Evolutionary conservation across 2,797 vertebrate species (phyloP), one percentile per base, ranked within the genome.

Genomic region (Notamacropus eugenii): DNA sequence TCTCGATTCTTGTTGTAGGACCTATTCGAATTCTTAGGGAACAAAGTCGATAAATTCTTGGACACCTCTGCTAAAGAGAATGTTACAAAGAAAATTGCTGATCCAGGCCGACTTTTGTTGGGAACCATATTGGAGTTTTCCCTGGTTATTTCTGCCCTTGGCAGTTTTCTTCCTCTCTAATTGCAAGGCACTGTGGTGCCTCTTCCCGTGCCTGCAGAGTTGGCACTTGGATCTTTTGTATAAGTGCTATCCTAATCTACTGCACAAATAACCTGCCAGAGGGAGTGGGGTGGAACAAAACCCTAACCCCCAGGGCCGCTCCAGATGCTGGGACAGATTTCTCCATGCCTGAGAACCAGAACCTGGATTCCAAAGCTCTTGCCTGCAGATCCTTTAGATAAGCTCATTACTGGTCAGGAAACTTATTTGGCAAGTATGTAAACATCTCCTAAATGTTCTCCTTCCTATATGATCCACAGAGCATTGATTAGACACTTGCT

Each of bases 71-170:
- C 74, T 50, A 34, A 10, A 87, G 74, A 58, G 90, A 93, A 62
- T 91, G 87, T 4, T 93, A 46, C n/a, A 0, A 0, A 93, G 92
- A 94, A 95, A 82, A 74, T 1, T 91, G 46, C 95, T 97, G 97
- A 94, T 96, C 94, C 91, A 90, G 92, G 82, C 94, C 92, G 92
- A 95, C 96, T 96, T 97, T 92, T 96, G 95, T 58, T 91, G 90
- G 62, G 93, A 96, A 96, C 91, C 24, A 52, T 54, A 40, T 93
- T 46, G 93, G 95, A 67, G 95, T 97, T 98, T 98, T 96, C 96
- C 97, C 98, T 91, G 95, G 96, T 97, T 97, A 95, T 98, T 96
- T 98, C 98, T 96, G 96, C 98, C 97, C 93, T 97, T 98, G 98
- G 97, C 97, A 95, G 2, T 97, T 90, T 96, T 97, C 96, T 96